phyloP scores from a whole-genome alignment of 2,113 vertebrate species.

The Neodontobutis hainanensis region DNA sequence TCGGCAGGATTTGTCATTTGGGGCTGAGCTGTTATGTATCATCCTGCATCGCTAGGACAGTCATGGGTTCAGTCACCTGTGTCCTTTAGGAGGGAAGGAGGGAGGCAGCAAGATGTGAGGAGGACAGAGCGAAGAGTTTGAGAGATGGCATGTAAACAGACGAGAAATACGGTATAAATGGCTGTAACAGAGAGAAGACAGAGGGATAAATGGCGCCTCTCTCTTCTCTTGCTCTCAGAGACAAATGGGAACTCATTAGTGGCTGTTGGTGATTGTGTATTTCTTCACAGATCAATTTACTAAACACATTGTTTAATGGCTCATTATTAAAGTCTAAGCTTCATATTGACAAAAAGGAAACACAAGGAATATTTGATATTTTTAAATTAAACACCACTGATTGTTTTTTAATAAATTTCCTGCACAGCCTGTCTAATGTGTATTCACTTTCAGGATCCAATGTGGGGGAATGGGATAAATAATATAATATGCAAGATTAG shows the following conservation, averaged over 20 bases:
- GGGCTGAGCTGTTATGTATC: conserved; percentile 92
- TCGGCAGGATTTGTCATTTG: conserved; percentile 96
- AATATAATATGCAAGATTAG: neutral
- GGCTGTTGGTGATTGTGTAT: conserved; percentile 74
- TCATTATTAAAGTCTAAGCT: conserved; percentile 78
- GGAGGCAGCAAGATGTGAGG: conserved; percentile 24
- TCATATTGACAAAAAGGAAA: conserved; percentile 62
- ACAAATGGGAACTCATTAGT: conserved; percentile 81
- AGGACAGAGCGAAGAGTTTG: conserved; percentile 66
- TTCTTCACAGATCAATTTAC: conserved; percentile 80
- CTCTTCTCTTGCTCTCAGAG: conserved; percentile 51
- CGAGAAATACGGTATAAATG: conserved; percentile 39
- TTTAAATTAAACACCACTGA: conserved; percentile 48
- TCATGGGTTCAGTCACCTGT: conserved; percentile 97
- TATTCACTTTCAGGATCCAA: conserved; percentile 10
- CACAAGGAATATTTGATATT: conserved; percentile 30
- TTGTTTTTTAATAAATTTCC: conserved; percentile 10
- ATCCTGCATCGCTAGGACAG: conserved; percentile 93
- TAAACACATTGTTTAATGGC: conserved; percentile 81
- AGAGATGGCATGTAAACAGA: conserved; percentile 19
- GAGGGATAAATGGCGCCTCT: conserved; percentile 54
- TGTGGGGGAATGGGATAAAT: neutral
- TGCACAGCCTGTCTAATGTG: conserved; percentile 12
- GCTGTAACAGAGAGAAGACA: conserved; percentile 30
- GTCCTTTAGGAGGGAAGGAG: conserved; percentile 83